Evolutionary conservation across 2,797 vertebrate species (phyloP).

Genomic region (Coregonus ussuriensis): DNA sequence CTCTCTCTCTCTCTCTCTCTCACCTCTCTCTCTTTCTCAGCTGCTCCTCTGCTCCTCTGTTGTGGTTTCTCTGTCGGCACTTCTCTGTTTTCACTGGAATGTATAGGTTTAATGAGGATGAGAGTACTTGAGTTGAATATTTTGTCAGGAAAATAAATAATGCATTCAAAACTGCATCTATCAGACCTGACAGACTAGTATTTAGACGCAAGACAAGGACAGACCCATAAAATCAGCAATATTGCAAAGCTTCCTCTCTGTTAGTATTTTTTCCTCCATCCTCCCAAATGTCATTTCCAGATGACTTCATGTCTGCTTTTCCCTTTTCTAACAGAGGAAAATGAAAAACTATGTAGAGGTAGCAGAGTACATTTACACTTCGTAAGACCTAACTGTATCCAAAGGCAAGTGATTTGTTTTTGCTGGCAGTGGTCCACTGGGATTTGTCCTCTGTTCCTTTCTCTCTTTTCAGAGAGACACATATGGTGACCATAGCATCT

Average conservation of each 20-base stretch:
- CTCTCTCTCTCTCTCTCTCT: conserved; percentile 23
- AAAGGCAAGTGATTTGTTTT: conserved; percentile 64
- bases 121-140: conserved; percentile 19
- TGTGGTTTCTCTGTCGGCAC: conserved; percentile 47
- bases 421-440: conserved; percentile 42
- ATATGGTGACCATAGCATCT: conserved; percentile 34
- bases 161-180: conserved; percentile 7
- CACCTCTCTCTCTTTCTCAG: background rate
- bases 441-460: conserved; percentile 51
- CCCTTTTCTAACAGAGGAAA: conserved; percentile 40
- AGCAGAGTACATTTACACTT: conserved; percentile 31
- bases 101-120: conserved; percentile 35
- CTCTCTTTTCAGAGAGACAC: conserved; percentile 32
- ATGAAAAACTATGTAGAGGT: conserved; percentile 4
- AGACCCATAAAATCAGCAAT: conserved; percentile 12
- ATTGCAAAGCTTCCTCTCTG: conserved; percentile 12
- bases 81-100: conserved; percentile 42
- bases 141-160: conserved; percentile 14
- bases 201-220: background rate
- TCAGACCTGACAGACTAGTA: conserved; percentile 5
- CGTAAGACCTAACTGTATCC: conserved; percentile 32
- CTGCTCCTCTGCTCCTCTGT: conserved; percentile 17
- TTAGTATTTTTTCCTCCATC: conserved; percentile 26
- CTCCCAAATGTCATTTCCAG: conserved; percentile 71
- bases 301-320: conserved; percentile 58